Conservation (phyloP, 2,113 vertebrate species). For the Pluvianellus socialis region DNA sequence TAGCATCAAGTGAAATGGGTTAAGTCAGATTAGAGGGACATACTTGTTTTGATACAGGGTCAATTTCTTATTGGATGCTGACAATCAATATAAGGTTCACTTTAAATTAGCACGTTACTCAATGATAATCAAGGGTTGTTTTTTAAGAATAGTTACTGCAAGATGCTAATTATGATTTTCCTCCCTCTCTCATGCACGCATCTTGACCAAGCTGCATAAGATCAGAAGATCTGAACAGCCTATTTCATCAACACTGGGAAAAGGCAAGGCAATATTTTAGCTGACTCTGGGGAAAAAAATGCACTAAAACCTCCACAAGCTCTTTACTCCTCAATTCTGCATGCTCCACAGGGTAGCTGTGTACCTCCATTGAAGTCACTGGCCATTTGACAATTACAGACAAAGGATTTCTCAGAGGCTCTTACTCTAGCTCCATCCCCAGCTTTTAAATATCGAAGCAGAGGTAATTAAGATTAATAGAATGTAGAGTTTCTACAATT, state of each 20-base stretch:
- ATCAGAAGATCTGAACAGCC: neutral
- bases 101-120: neutral
- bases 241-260: neutral
- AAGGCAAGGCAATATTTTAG: neutral
- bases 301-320: neutral
- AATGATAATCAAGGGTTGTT: accelerated
- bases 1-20: neutral
- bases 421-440: neutral
- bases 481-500: constrained; percentile 47
- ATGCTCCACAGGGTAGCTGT: neutral
- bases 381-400: neutral
- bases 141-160: neutral
- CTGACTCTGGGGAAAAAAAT: neutral
- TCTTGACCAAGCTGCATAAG: neutral
- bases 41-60: neutral
- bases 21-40: neutral
- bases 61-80: neutral
- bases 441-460: constrained; percentile 5
- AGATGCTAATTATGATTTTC: neutral
- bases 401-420: neutral
- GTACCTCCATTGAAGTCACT: neutral
- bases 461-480: constrained; percentile 59
- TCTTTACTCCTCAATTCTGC: neutral
- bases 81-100: neutral
- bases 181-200: neutral